These are phyloP conservation scores for Platynereis dumerilii DNA, from an alignment of 2,888 invertebrate genomes.

Conservation along the genomic window DNA sequence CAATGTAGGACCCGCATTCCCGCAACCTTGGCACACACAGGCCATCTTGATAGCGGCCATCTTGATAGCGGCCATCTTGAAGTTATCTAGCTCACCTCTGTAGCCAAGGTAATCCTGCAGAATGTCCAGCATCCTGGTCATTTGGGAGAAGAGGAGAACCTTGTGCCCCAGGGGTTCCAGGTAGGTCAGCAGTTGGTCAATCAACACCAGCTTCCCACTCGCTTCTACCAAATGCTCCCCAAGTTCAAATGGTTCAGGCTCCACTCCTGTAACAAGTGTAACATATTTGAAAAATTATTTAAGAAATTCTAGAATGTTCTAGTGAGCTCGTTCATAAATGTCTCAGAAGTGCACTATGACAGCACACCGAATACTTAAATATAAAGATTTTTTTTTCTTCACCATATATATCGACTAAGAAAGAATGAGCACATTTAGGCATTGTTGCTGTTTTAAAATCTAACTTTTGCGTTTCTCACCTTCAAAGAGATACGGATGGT, in stretches of 20 bases:
- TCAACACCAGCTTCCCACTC: constrained; percentile 61
- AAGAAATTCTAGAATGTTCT: too few species aligned
- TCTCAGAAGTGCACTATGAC: too few species aligned
- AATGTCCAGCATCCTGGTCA: constrained; percentile 64
- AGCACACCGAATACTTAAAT: too few species aligned
- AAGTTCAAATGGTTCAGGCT: constrained; percentile 64
- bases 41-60: too few species aligned
- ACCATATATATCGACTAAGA: too few species aligned
- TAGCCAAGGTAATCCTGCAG: constrained; percentile 63
- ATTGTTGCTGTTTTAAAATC: too few species aligned
- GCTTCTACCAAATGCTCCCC: constrained; percentile 65
- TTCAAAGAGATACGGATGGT: constrained; percentile 65
- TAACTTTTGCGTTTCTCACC: constrained; percentile 52
- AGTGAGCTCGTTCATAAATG: too few species aligned
- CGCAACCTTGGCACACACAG: too few species aligned
- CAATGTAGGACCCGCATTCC: too few species aligned
- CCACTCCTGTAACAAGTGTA: constrained; percentile 54
- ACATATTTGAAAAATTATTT: background rate
- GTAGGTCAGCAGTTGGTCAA: constrained; percentile 60
- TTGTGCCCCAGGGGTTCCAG: constrained; percentile 58
- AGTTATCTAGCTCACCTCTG: constrained; percentile 57
- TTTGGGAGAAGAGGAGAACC: constrained; percentile 65
- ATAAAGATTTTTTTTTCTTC: too few species aligned
- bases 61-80: too few species aligned
- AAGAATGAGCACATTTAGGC: too few species aligned